Base-by-base conservation (phyloP, 2,797 vertebrate genomes). In the Rhynchonycteris naso region DNA sequence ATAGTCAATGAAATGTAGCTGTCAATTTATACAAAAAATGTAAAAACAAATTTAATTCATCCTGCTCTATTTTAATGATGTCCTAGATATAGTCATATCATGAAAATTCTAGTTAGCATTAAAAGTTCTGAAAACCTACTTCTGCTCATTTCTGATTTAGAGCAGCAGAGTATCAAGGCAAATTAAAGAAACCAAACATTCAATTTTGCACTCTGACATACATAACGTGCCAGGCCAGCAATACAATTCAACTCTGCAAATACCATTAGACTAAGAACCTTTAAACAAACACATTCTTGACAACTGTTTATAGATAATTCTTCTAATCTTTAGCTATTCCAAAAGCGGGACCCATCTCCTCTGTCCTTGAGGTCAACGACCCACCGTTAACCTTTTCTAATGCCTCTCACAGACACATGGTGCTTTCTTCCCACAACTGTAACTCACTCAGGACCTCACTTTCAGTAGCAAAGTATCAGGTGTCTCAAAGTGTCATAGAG, bases 271-370 rank as follows among this genome's bases (percentile, higher is more conserved):
- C 33, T 50, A 90, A 93, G 81, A 90, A 66, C 58, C 84, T 88
- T 92, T 93, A 72, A 87, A 90, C 63, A 95, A 96, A 93, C 50
- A 96, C 38, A 93, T 38, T 61, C 61, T 5, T 80, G 69, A 66
- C 88, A 94, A 86, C 66, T 92, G 69, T 93, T 93, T 95, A 58
- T 9, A 86, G 50, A 95, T 66, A 74, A 91, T 80, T 76, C 88
- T 95, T 82, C 86, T 87, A 79, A 78, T 94, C 75, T 89, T 26
- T 66, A 89, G 26, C 79, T 71, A 59, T 30, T 69, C 50, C 69
- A 58, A 54, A 74, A 65, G 76, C 84, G 93, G 63, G 80, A 21
- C 33, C 66, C 4, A n/a, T 26, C 7, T n/a, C 86, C 68, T 43
- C 61, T 52, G 76, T 88, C 78, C 79, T 54, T 54, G 24, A 52